Evolutionary conservation across 2,113 vertebrate genomes (phyloP), one percentile per base, ranked within the genome.

Genomic region (Phalacrocorax pelagicus): DNA sequence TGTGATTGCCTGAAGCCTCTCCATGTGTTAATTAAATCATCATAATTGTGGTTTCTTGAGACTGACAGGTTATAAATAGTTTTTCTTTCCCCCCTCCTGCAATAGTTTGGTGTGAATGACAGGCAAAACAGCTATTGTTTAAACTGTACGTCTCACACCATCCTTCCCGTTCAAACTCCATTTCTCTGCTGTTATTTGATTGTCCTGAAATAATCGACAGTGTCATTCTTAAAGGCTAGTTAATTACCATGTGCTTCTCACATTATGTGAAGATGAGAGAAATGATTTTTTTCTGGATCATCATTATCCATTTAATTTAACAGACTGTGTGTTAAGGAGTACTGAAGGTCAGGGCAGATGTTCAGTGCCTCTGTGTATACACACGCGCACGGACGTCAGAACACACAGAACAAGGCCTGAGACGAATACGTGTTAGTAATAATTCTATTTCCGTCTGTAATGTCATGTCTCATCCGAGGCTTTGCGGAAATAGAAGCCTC

Each of bases 21-120:
- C 74, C 61, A 63, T 71, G 80, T 83, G 92, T 88, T 96, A 94
- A 95, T 96, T 97, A 92, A 95, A 96, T 97, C 92, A 94, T 96
- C 86, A 57, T 96, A 96, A 86, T 95, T 91, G 92, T 93, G 88
- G 59, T 93, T 94, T 93, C 86, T 93, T 83, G 74, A 94, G 89
- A 94, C 77, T 91, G 78, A 82, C 78, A 94, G 92, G 79, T 95
- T 97, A 96, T 94, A 93, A 94, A 96, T 93, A 96, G 94, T 70
- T 81, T 38, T 89, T 55, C 49, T 49, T 65, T 16, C 58, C 82
- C 77, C 86, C 65, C 27, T 46, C 75, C 65, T 24, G 30, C 84
- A 92, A 54, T 85, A 94, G 90, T 95, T 89, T 73, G 93, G 58
- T 69, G 47, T 87, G 91, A 94, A 78, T 86, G 94, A 93, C 59